phyloP scores from a whole-genome alignment of 2,797 vertebrate genomes.

The Gorsachius magnificus region DNA sequence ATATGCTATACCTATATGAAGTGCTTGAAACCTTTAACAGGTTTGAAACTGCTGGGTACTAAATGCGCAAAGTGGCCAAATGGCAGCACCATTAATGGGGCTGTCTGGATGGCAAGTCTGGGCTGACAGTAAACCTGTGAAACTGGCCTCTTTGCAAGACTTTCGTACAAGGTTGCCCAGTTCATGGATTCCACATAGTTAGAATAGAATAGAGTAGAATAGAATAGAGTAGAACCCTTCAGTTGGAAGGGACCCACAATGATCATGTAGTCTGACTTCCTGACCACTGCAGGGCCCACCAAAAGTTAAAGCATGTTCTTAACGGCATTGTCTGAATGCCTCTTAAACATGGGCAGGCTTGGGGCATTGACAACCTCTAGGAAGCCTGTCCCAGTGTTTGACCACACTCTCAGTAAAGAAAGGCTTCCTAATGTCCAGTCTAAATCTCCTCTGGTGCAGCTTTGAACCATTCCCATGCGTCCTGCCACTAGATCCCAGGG shows the following conservation, averaged over 20 bases:
- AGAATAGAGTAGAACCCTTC: neutral
- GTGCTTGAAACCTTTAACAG: neutral
- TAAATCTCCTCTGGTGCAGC: neutral
- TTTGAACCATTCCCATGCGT: neutral
- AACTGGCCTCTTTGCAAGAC: neutral
- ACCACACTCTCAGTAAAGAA: neutral
- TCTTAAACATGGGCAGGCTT: neutral
- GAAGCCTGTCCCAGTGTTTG: neutral
- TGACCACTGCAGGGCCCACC: neutral
- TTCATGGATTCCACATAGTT: neutral
- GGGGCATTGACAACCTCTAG: neutral
- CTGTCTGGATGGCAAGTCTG: neutral
- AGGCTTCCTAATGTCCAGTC: neutral
- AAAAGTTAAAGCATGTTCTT: neutral
- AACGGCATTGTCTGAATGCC: neutral
- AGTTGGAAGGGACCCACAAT: neutral
- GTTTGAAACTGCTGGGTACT: neutral
- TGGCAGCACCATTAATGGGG: neutral
- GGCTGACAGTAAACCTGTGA: neutral
- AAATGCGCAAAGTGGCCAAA: neutral
- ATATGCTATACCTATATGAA: neutral
- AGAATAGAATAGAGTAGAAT: neutral
- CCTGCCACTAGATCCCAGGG: neutral
- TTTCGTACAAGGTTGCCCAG: neutral
- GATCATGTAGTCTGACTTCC: neutral